Conservation (phyloP, 1,140 invertebrate species). For the Wiebesia pumilae region DNA sequence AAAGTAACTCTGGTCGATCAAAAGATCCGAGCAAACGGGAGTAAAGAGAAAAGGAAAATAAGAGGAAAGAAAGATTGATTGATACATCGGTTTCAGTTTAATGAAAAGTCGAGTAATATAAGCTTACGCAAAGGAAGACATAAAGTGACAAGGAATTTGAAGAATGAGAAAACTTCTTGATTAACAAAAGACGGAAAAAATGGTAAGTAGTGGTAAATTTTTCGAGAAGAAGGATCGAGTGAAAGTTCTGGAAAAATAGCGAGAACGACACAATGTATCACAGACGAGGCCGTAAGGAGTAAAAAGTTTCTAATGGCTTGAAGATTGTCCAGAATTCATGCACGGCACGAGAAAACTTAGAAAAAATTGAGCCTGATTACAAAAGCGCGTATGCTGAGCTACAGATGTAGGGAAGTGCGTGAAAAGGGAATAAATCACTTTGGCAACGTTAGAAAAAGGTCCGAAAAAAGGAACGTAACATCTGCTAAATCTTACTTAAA, state of each 20-base stretch:
- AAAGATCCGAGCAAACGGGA: constrained; percentile 18
- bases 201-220: constrained; percentile 20
- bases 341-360: not conserved
- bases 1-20: constrained; percentile 35
- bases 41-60: constrained; percentile 4
- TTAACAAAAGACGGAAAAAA: not conserved
- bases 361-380: not conserved
- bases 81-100: constrained; percentile 51
- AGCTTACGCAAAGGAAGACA: not conserved
- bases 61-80: constrained; percentile 46
- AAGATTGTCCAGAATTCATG: constrained; percentile 9
- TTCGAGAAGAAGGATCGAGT: not conserved
- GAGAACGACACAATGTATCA: not conserved
- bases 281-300: not conserved
- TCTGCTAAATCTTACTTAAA: constrained; percentile 41
- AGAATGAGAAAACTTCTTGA: constrained; percentile 44
- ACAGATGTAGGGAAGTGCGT: constrained; percentile 18
- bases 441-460: not conserved
- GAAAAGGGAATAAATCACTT: constrained; percentile 36
- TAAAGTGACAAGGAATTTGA: constrained; percentile 47
- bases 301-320: constrained; percentile 44
- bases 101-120: constrained; percentile 34
- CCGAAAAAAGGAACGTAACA: not conserved
- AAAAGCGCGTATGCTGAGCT: constrained; percentile 9
- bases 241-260: constrained; percentile 11